Conservation (phyloP, 2,797 vertebrate genomes). For the Bryconaethiops microstoma region DNA sequence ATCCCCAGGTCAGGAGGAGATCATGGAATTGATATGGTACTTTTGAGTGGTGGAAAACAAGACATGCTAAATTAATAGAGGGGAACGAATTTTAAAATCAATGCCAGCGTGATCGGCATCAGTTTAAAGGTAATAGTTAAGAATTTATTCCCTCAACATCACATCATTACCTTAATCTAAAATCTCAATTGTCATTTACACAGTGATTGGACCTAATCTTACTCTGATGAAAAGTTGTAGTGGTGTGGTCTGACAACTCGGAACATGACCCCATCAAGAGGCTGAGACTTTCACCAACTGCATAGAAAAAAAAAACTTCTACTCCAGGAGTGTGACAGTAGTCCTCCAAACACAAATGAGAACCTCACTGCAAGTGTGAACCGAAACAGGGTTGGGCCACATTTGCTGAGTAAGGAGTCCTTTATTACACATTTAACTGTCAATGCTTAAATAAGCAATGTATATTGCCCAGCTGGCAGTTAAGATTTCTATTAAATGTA, state of each 20-base stretch:
- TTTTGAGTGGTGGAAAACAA: constrained; percentile 28
- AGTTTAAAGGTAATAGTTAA: neutral
- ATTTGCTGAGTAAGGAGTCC: constrained; percentile 63
- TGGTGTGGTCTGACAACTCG: constrained; percentile 6
- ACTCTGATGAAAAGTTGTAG: constrained; percentile 16
- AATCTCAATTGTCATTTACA: constrained; percentile 3
- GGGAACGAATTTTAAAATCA: neutral
- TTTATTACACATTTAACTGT: constrained; percentile 72
- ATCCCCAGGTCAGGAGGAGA: constrained; percentile 27
- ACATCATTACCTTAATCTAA: neutral
- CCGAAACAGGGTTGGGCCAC: constrained; percentile 47
- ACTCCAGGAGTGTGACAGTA: constrained; percentile 31
- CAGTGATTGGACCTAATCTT: neutral
- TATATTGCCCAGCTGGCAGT: constrained; percentile 62
- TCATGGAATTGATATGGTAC: constrained; percentile 19
- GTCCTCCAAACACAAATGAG: constrained; percentile 36
- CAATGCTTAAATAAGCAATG: constrained; percentile 67
- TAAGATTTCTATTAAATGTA: constrained; percentile 65
- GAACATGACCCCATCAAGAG: neutral
- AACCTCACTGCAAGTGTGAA: constrained; percentile 53
- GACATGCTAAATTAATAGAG: neutral
- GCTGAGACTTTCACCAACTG: constrained; percentile 4
- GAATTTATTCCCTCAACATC: neutral
- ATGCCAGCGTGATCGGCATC: neutral
- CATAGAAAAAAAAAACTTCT: constrained; percentile 10